A percentile compares a stretch with the other conserved stretches of the same genome.
Evolutionary conservation across 64 coral and sea anemone species (phyloP).

Genomic region (Pachyseris speciosa): DNA sequence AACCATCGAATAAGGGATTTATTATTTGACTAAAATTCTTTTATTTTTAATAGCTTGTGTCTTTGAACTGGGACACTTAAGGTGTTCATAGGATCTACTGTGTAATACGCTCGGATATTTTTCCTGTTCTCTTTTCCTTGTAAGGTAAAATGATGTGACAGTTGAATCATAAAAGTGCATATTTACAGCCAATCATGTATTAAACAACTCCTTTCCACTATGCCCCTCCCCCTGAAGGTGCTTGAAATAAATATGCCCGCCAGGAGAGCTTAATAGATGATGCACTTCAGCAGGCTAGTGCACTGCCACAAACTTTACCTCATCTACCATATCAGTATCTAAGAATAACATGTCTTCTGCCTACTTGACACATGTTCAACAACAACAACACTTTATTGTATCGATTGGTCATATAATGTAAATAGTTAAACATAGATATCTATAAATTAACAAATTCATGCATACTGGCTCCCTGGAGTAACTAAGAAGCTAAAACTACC

Average conservation of each 20-base stretch:
- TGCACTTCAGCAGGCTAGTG: not conserved
- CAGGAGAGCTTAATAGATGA: conserved; percentile 2
- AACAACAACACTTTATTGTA: not conserved
- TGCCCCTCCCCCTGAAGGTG: not conserved
- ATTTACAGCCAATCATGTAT: not conserved
- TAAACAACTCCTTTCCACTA: not conserved
- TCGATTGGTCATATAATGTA: not conserved
- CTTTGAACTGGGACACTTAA: conserved; percentile 16
- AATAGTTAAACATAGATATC: not conserved
- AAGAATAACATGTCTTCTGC: not conserved
- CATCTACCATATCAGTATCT: not conserved
- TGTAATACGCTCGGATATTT: not conserved
- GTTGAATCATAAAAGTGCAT: not conserved
- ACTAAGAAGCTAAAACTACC: not conserved
- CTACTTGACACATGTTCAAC: not conserved
- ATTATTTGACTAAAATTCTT: conserved; percentile 17
- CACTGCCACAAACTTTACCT: not conserved
- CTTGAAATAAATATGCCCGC: not conserved
- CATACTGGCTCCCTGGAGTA: not conserved
- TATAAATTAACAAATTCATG: not conserved
- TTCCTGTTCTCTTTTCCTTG: not conserved
- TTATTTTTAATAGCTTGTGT: conserved; percentile 24
- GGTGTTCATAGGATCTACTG: not conserved
- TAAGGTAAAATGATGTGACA: not conserved
- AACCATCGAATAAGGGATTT: too few relatives aligned